Evolutionary conservation across 2,113 vertebrate species (phyloP).

Genomic region (Gobiocypris rarus): DNA sequence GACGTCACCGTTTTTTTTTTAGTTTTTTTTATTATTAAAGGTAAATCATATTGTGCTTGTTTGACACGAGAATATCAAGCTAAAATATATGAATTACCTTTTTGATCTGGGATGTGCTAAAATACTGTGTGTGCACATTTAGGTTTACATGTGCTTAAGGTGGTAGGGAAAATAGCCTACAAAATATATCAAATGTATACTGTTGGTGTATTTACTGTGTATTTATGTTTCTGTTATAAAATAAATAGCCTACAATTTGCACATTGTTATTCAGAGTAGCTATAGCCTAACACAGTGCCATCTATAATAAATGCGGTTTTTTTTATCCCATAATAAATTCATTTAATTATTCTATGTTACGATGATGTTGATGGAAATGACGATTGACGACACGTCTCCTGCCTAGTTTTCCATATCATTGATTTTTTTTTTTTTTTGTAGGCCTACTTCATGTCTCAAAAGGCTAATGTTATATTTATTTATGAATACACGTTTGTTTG

Average conservation of each 20-base stretch:
- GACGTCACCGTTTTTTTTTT: conserved; percentile 7
- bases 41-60: background rate
- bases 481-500: background rate
- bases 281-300: background rate
- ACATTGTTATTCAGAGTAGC: background rate
- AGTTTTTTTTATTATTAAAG: background rate
- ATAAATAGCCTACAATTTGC: background rate
- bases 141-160: background rate
- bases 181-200: background rate
- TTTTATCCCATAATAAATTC: background rate
- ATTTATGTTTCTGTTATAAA: background rate
- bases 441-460: background rate
- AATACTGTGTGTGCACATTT: too few species aligned
- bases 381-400: background rate
- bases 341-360: background rate
- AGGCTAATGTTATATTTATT: background rate
- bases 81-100: background rate
- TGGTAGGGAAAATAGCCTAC: background rate
- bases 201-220: background rate
- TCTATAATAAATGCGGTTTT: background rate
- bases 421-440: background rate
- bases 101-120: background rate
- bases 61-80: background rate
- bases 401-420: background rate
- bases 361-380: background rate